Evolutionary conservation across 2,113 vertebrate species (phyloP), one percentile per base, ranked within the genome.

Genomic region (Sitta europaea): DNA sequence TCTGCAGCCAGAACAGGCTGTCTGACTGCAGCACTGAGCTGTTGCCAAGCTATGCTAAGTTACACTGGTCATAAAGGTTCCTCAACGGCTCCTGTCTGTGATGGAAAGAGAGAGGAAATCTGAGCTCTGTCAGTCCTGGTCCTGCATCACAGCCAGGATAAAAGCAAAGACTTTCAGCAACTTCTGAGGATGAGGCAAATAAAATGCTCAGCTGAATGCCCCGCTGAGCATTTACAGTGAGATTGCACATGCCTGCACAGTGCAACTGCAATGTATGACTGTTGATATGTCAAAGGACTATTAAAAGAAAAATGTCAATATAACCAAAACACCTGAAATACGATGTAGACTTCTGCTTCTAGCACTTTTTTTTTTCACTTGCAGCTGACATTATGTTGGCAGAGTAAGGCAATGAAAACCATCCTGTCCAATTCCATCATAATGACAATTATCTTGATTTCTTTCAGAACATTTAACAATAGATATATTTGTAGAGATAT

Each of bases 1-100:
- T 92, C 92, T 96, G 94, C 91, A 94, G 72, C 86, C 92, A 80
- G 91, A 92, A 95, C 92, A 95, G 75, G 79, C 92, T 95, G 90
- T 24, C 95, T 95, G 77, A 87, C 77, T 95, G 88, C 91, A 93
- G 82, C 3, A 1, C 38, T 12, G 94, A 94, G 88, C 88, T 90
- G 59, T 3, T 94, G 90, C 85, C 85, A 95, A 92, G 90, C 61
- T 94, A n/a, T 66, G 82, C 72, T 92, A 62, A 92, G 67, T 94
- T 94, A 84, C 53, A 42, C 12, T 3, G 77, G 90, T 86, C 88
- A 86, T 19, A 84, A 27, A 91, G 72, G 90, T 59, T 94, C 75
- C 79, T 86, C 68, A 67, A 13, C 0, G 0, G 51, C 59, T 93
- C 83, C 90, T 93, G 82, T 40, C 70, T 67, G 35, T 47, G 63